These are phyloP conservation scores for Muscicapa striata DNA, from an alignment of 2,797 vertebrate genomes.

Conservation along the genomic window DNA sequence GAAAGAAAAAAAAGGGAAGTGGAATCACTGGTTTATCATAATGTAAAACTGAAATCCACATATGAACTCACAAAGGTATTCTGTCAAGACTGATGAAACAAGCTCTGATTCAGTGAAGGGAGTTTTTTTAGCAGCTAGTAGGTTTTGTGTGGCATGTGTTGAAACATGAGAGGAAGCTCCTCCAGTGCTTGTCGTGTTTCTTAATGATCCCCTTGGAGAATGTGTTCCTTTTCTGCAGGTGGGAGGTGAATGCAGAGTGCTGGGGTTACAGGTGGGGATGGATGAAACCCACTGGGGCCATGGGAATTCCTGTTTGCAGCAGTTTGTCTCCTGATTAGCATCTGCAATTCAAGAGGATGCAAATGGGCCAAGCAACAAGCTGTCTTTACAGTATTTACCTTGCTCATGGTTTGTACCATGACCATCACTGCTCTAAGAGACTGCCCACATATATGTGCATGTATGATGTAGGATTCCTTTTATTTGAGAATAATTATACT, in stretches of 20 bases:
- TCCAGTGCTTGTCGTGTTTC: constrained; percentile 26
- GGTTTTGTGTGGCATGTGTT: constrained; percentile 20
- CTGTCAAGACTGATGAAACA: neutral
- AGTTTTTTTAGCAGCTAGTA: neutral
- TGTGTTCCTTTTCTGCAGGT: constrained; percentile 31
- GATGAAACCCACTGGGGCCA: neutral
- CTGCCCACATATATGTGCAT: neutral
- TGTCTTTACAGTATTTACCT: neutral
- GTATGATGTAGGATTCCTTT: neutral
- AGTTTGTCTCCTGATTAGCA: neutral
- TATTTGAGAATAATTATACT: neutral
- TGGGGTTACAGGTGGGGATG: neutral
- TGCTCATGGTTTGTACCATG: neutral
- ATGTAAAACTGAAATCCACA: constrained; percentile 12
- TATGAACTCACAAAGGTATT: neutral
- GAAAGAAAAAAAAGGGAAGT: neutral
- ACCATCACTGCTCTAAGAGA: neutral
- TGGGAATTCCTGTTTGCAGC: constrained; percentile 6
- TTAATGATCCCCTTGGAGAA: constrained; percentile 61
- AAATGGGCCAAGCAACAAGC: neutral
- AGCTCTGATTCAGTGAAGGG: constrained; percentile 35
- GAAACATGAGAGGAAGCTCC: constrained; percentile 23
- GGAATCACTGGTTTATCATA: constrained; percentile 32
- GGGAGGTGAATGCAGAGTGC: neutral
- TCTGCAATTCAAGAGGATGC: constrained; percentile 8